phyloP scores from a whole-genome alignment of 1,140 invertebrate genomes.

The Drosophila punjabiensis region DNA sequence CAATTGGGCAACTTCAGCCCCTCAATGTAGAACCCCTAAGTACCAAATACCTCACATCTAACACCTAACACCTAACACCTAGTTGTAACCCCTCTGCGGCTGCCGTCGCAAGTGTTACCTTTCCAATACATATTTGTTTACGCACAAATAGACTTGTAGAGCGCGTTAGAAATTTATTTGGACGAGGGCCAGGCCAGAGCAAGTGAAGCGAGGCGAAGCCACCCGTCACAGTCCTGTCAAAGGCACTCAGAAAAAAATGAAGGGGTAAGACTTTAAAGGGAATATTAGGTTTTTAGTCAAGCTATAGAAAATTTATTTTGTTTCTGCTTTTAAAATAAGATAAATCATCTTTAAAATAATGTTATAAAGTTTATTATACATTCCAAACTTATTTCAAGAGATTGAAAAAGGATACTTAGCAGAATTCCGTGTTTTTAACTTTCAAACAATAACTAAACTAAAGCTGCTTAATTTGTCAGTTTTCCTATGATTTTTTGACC shows the following conservation, averaged over 20 bases:
- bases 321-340: too few relatives aligned
- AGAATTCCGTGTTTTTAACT: neutral
- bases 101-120: slow-evolving; percentile 70
- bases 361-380: too few relatives aligned
- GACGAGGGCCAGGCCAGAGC: slow-evolving; percentile 18
- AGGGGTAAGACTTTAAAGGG: neutral
- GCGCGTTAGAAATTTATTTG: slow-evolving; percentile 59
- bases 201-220: slow-evolving; percentile 63
- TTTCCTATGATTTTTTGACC: neutral
- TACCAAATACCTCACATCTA: neutral
- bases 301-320: too few relatives aligned
- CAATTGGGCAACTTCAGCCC: slow-evolving; percentile 55
- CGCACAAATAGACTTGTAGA: slow-evolving; percentile 82
- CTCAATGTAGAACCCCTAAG: neutral
- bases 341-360: too few relatives aligned
- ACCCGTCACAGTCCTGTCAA: slow-evolving; percentile 27
- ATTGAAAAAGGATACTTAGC: neutral
- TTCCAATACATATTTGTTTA: slow-evolving; percentile 84
- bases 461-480: neutral
- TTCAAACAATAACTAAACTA: too few relatives aligned
- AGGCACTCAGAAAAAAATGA: slow-evolving; percentile 11
- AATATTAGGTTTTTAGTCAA: too few relatives aligned
- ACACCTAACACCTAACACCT: slow-evolving; percentile 1
- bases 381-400: neutral
- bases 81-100: slow-evolving; percentile 29